Evolutionary conservation across 1,140 invertebrate genomes (phyloP).

Genomic region (Drosophila mayri): DNA sequence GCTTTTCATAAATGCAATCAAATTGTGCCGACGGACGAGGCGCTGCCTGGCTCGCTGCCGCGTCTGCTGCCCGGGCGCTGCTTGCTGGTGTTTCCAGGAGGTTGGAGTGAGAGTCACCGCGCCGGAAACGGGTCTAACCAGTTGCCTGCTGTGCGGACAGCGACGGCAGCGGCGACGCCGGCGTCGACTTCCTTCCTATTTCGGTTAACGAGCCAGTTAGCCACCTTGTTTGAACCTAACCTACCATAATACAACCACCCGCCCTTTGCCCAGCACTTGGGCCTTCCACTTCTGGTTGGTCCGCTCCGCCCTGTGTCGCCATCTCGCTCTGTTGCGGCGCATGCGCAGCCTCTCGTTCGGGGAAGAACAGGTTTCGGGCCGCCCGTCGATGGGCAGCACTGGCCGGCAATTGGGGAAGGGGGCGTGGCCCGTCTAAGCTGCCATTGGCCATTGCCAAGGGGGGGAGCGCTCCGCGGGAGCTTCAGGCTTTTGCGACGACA

Average conservation of each 20-base stretch:
- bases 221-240: conserved; percentile 84
- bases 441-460: conserved; percentile 57
- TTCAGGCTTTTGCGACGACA: conserved; percentile 73
- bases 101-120: conserved; percentile 65
- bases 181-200: conserved; percentile 74
- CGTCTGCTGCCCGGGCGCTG: conserved; percentile 23
- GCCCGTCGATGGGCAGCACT: conserved; percentile 70
- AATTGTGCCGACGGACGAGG: conserved; percentile 73
- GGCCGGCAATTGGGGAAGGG: conserved; percentile 52
- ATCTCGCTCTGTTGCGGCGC: conserved; percentile 52
- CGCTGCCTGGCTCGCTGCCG: conserved; percentile 22
- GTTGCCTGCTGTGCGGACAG: conserved; percentile 53
- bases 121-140: conserved; percentile 76
- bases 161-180: conserved; percentile 21
- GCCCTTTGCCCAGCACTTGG: conserved; percentile 19
- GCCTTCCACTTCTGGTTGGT: conserved; percentile 38
- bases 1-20: conserved; percentile 78
- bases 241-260: conserved; percentile 78
- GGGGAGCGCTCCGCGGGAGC: conserved; percentile 6
- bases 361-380: conserved; percentile 64
- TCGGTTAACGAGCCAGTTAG: conserved; percentile 81
- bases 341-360: conserved; percentile 50
- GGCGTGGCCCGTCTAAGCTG: conserved; percentile 50
- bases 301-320: conserved; percentile 29
- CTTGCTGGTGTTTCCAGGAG: conserved; percentile 38